Base-by-base conservation (phyloP, 2,888 invertebrate species). In the Eristalinus aeneus region DNA sequence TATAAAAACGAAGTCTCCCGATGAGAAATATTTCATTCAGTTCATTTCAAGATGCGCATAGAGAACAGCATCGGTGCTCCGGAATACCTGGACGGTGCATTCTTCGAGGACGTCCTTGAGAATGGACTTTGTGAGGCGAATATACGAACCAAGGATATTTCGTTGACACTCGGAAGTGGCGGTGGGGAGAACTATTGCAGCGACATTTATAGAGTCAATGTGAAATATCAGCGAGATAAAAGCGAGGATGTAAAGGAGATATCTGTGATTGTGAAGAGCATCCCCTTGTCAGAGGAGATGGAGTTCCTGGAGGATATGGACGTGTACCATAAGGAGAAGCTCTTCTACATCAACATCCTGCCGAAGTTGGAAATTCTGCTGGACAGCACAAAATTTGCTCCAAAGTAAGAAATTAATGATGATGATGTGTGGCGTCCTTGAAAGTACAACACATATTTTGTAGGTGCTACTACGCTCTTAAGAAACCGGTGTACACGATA, bases 281-380 rank as follows among this genome's bases (percentile, higher is more conserved):
- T 92, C 69, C 89, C 90, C 6, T 88, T 74, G 2, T 65, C 81
- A 3, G 88, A 89, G 1, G 82, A 88, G 0, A 72, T 88, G 0
- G 88, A 89, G 31, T 90, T 90, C 53, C 89, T 92, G 67, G 92
- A 89, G 88, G 93, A 93, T 16, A 32, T 92, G n/a, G 91, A 93
- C 56, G 91, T 93, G 10, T 93, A 93, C 68, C 89, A 91, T 12
- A 93, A 93, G 83, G 93, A 93, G 89, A 91, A 91, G 53, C 89
- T 90, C 85, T 91, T 93, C 88, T 93, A 88, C 58, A 76, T 88
- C 23, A 90, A 90, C 61, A 90, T 92, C 0, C 88, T 93, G 75
- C 93, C 93, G 1, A 90, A 91, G 11, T 89, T 93, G 60, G 91
- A 93, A 77, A 87, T 93, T 27, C 89, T 93, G n/a, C 89, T 93